phyloP scores from a whole-genome alignment of 2,888 invertebrate species.

The Hedychridium roseum region DNA sequence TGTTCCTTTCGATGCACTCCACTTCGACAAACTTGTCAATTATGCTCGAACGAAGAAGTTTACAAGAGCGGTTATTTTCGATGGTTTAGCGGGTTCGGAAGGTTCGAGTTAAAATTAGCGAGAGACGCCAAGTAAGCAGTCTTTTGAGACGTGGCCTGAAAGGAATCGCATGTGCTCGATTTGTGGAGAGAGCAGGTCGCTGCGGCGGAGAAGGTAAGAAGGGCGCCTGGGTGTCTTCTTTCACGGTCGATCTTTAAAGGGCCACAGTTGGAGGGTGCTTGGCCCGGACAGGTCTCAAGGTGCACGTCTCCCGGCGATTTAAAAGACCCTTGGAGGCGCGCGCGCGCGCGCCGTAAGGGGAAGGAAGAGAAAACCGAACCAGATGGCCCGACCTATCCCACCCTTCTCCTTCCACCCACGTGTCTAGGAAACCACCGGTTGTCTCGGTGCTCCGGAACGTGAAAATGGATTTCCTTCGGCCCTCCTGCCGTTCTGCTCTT shows the following conservation, averaged over 20 bases:
- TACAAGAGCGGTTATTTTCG: not conserved
- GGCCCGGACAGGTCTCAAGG: slow-evolving; percentile 58
- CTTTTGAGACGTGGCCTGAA: not conserved
- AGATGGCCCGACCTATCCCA: slow-evolving; percentile 50
- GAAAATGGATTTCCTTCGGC: slow-evolving; percentile 34
- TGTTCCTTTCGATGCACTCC: not conserved
- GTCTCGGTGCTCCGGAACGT: slow-evolving; percentile 13
- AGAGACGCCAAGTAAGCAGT: slow-evolving; percentile 17
- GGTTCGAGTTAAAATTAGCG: slow-evolving; percentile 10
- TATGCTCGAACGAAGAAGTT: not conserved
- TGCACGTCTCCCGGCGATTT: slow-evolving; percentile 53
- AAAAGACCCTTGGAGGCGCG: slow-evolving; percentile 42
- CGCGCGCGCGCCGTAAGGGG: not conserved
- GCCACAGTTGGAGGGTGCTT: slow-evolving; percentile 50
- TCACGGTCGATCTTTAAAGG: slow-evolving; percentile 47
- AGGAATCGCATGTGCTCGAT: not conserved
- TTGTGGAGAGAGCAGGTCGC: too few relatives aligned
- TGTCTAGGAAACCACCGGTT: slow-evolving; percentile 23
- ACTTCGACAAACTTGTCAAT: not conserved
- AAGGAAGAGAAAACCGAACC: slow-evolving; percentile 23
- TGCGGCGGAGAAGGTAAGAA: too few relatives aligned
- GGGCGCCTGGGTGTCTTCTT: slow-evolving; percentile 33
- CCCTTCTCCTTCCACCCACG: slow-evolving; percentile 37
- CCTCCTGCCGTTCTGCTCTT: slow-evolving; percentile 5
- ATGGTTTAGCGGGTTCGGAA: not conserved